phyloP scores from a whole-genome alignment of 1,140 invertebrate species.

The Phymastichus coffea region DNA sequence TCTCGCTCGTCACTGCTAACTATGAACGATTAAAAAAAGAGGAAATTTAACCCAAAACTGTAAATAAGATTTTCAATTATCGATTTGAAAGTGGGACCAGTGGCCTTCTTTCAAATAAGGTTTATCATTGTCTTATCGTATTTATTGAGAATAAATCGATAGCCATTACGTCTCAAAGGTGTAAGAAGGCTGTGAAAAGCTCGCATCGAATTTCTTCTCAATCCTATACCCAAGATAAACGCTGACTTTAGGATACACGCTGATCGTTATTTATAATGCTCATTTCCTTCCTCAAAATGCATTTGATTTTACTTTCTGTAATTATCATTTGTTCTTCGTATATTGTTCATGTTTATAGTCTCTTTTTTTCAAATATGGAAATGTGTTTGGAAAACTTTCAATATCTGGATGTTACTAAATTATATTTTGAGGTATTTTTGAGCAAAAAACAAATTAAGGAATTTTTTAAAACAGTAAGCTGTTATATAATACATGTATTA shows the following conservation, averaged over 20 bases:
- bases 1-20: constrained; percentile 4
- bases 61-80: constrained; percentile 41
- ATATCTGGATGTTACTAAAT: no score
- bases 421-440: no score
- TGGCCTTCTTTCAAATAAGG: constrained; percentile 39
- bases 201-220: constrained; percentile 2
- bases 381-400: no score
- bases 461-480: no score
- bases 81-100: constrained; percentile 31
- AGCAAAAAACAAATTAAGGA: no score
- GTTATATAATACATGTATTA: no score
- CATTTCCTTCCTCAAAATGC: not conserved
- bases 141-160: constrained; percentile 53
- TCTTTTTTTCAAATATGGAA: no score
- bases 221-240: constrained; percentile 7
- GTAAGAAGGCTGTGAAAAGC: constrained; percentile 25
- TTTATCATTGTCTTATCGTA: constrained; percentile 43
- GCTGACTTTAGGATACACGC: not conserved
- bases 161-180: constrained; percentile 22
- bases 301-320: not conserved
- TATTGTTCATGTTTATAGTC: not conserved
- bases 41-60: constrained; percentile 31
- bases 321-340: not conserved
- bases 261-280: not conserved
- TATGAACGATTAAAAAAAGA: constrained; percentile 35